Conservation (phyloP, 2,888 invertebrate species). For the Rotaria sp. region DNA sequence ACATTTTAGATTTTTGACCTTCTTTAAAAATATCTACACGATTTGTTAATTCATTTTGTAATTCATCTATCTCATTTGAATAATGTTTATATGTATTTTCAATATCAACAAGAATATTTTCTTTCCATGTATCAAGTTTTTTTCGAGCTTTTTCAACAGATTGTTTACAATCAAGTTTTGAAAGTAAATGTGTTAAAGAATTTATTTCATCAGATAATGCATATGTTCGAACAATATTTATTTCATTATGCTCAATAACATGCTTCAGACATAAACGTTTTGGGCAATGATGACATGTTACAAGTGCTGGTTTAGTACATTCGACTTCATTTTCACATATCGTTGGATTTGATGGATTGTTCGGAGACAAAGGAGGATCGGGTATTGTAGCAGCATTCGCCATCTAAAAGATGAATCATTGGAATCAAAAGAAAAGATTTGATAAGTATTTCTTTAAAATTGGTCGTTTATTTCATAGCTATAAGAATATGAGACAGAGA, state of each 20-base stretch:
- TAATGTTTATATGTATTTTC: background rate
- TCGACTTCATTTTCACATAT: background rate
- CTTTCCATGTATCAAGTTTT: background rate
- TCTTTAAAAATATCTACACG: background rate
- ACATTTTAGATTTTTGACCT: background rate
- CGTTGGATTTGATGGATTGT: background rate
- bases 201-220: background rate
- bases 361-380: background rate
- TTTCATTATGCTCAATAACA: background rate
- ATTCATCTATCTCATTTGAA: background rate
- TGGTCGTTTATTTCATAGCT: background rate
- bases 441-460: background rate
- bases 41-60: background rate
- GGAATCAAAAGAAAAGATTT: background rate
- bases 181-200: background rate
- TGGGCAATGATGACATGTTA: background rate
- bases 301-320: background rate
- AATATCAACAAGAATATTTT: background rate
- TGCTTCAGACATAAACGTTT: background rate
- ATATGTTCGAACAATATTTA: background rate
- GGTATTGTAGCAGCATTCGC: background rate
- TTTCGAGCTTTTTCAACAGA: background rate
- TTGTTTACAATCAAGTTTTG: background rate
- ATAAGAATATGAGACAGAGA: background rate
- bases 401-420: background rate